phyloP scores from a whole-genome alignment of 2,888 invertebrate species.

The Mactromeris polynyma region DNA sequence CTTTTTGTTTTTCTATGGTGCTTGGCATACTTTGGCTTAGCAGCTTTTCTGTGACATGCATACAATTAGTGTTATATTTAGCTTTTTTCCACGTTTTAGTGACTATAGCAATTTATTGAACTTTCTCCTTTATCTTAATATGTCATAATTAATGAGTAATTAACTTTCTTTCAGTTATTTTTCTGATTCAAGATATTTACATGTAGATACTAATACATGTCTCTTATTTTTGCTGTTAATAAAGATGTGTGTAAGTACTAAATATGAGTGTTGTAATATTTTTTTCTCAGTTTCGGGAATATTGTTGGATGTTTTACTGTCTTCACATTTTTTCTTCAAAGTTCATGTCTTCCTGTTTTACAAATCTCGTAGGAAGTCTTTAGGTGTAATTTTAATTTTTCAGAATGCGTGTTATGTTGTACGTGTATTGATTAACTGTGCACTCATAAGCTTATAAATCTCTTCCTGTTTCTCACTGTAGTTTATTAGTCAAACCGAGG shows the following conservation, averaged over 20 bases:
- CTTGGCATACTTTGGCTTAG: constrained; percentile 2
- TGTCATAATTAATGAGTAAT: not conserved
- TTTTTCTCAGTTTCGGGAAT: not conserved
- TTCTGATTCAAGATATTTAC: not conserved
- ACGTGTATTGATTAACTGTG: not conserved
- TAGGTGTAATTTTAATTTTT: no score
- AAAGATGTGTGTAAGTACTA: constrained; percentile 69
- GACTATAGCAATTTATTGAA: not conserved
- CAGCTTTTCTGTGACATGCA: not conserved
- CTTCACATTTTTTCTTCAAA: no score
- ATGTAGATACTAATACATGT: not conserved
- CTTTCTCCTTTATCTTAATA: not conserved
- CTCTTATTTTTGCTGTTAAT: constrained; percentile 29
- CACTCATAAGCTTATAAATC: not conserved
- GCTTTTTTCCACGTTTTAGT: not conserved
- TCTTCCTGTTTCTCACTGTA: not conserved
- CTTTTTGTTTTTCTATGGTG: no score
- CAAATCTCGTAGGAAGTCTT: no score
- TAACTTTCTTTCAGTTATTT: not conserved
- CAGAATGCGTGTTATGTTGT: no score
- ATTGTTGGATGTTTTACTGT: not conserved
- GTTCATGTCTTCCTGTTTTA: no score
- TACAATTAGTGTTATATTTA: not conserved
- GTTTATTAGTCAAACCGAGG: not conserved
- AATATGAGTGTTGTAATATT: constrained; percentile 28